phyloP scores from a whole-genome alignment of 2,888 invertebrate genomes.

The Quadriops clusia region DNA sequence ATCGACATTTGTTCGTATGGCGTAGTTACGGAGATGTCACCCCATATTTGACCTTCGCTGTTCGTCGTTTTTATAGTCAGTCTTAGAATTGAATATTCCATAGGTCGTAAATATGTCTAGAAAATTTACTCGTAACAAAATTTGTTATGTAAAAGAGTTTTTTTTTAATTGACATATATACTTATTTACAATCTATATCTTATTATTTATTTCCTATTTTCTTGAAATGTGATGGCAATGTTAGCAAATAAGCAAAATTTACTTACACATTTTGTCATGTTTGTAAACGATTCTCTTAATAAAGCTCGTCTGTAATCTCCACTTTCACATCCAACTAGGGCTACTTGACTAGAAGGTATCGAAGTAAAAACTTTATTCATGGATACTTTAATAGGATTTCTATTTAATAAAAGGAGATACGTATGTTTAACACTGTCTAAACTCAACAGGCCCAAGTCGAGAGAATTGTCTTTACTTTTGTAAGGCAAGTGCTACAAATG shows the following conservation, averaged over 20 bases:
- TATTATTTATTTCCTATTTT: no score
- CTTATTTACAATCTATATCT: no score
- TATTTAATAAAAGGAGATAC: conserved; percentile 58
- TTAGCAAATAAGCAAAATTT: conserved; percentile 6
- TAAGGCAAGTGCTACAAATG: conserved; percentile 31
- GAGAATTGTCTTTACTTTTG: conserved; percentile 32
- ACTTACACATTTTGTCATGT: conserved; percentile 34
- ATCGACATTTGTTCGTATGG: conserved; percentile 55
- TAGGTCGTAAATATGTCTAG: conserved; percentile 44
- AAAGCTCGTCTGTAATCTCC: conserved; percentile 33
- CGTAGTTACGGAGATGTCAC: conserved; percentile 62
- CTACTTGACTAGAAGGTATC: conserved; percentile 45
- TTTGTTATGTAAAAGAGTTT: no score
- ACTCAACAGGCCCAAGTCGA: conserved; percentile 56
- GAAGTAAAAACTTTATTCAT: conserved; percentile 49
- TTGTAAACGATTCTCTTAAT: conserved; percentile 31
- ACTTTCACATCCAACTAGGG: conserved; percentile 49
- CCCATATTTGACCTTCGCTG: conserved; percentile 53
- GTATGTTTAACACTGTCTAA: conserved; percentile 55
- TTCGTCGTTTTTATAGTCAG: conserved; percentile 57
- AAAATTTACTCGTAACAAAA: no score
- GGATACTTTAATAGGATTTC: conserved; percentile 61
- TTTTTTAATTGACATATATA: no score
- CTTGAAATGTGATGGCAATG: background rate
- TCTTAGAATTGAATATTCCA: conserved; percentile 57